A percentile compares a stretch with the other conserved stretches of the same genome.
These are phyloP conservation scores for Solenodon paradoxus DNA, from an alignment of 2,113 vertebrate genomes.

Conservation along the genomic window DNA sequence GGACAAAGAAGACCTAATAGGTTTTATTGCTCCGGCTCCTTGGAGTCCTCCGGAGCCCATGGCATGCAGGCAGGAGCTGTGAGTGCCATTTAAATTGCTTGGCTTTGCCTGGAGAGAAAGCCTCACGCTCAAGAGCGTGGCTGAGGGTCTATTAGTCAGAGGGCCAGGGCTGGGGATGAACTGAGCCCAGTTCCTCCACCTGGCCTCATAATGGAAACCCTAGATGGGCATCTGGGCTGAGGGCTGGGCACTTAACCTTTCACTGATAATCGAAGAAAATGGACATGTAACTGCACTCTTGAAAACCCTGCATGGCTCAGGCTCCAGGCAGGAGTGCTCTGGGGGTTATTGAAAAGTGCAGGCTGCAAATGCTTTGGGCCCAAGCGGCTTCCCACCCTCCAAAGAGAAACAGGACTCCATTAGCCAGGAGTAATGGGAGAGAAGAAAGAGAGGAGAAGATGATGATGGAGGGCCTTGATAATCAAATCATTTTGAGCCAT, in stretches of 20 bases:
- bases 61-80: conserved; percentile 47
- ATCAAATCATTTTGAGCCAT: conserved; percentile 16
- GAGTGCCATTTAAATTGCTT: conserved; percentile 64
- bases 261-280: conserved; percentile 73
- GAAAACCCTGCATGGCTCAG: conserved; percentile 41
- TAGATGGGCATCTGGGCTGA: conserved; percentile 39
- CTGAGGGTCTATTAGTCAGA: conserved; percentile 43
- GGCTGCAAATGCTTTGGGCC: conserved; percentile 13
- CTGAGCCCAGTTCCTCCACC: neutral
- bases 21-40: conserved; percentile 75
- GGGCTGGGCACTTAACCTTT: conserved; percentile 73
- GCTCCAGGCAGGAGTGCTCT: conserved; percentile 42
- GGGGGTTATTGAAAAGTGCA: conserved; percentile 29
- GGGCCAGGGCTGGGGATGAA: conserved; percentile 21
- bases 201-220: conserved; percentile 57
- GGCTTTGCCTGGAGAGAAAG: conserved; percentile 57
- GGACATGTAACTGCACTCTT: conserved; percentile 71
- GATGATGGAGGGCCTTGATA: neutral
- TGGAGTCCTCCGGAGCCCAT: conserved; percentile 26
- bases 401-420: conserved; percentile 33
- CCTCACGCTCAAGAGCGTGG: conserved; percentile 38
- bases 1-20: conserved; percentile 81
- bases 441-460: neutral
- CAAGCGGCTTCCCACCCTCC: neutral
- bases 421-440: neutral